Evolutionary conservation across 2,888 invertebrate genomes (phyloP).

Genomic region (Eulithis prunata): DNA sequence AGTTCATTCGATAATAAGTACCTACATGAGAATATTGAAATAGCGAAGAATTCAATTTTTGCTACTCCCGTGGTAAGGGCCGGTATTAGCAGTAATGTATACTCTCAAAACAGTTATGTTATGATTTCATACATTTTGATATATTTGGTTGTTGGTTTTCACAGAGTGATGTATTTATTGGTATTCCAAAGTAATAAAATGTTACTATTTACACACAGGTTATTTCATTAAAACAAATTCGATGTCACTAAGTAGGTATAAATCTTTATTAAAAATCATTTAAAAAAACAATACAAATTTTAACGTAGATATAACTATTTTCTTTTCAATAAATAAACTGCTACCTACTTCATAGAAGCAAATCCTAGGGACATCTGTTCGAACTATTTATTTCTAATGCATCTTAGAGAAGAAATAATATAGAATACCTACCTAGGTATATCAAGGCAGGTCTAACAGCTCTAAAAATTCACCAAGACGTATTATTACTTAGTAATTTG

Average conservation of each 20-base stretch:
- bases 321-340: constrained; percentile 32
- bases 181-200: constrained; percentile 47
- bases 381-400: constrained; percentile 1
- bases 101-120: constrained; percentile 1
- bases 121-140: constrained; percentile 8
- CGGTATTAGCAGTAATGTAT: constrained; percentile 4
- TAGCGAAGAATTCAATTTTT: background rate
- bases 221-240: constrained; percentile 37
- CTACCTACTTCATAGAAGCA: constrained; percentile 23
- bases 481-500: background rate
- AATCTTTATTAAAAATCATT: constrained; percentile 41
- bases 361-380: constrained; percentile 14
- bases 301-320: constrained; percentile 36
- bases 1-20: background rate
- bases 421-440: background rate
- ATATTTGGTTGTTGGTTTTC: constrained; percentile 24
- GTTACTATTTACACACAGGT: constrained; percentile 40
- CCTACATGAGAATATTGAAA: background rate
- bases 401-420: background rate
- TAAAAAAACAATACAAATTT: constrained; percentile 21
- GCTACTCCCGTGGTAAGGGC: background rate
- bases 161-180: constrained; percentile 39
- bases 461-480: background rate
- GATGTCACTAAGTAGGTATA: constrained; percentile 41
- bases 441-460: background rate